phyloP scores from a whole-genome alignment of 2,113 vertebrate species.

The Hippocampus abdominalis region DNA sequence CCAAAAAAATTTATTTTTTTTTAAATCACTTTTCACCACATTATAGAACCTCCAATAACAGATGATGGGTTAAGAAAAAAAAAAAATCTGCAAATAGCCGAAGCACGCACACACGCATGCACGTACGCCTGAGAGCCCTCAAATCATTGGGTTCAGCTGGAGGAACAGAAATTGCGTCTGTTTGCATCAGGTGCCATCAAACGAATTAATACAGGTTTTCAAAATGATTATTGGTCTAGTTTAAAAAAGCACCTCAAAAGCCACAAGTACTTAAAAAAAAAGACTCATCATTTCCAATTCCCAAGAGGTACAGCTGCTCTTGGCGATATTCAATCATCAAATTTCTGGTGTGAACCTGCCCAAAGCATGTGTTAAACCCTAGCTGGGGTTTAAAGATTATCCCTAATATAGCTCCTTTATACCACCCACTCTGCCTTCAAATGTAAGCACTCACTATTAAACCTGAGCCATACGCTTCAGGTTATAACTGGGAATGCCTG shows the following conservation, averaged over 20 bases:
- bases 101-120: background rate
- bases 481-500: constrained; percentile 53
- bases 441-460: constrained; percentile 51
- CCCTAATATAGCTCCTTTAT: constrained; percentile 47
- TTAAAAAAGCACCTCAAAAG: background rate
- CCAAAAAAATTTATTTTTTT: too few species aligned
- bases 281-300: constrained; percentile 20
- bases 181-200: background rate
- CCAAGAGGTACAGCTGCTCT: constrained; percentile 16
- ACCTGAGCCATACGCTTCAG: constrained; percentile 44
- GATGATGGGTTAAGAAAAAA: too few species aligned
- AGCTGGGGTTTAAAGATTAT: constrained; percentile 25
- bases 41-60: too few species aligned
- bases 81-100: too few species aligned
- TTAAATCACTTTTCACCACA: too few species aligned
- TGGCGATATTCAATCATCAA: constrained; percentile 38
- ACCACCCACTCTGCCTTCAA: constrained; percentile 23
- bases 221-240: background rate
- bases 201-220: background rate
- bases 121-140: background rate
- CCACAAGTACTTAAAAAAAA: background rate
- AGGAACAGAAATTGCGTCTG: background rate
- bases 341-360: constrained; percentile 25
- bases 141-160: background rate
- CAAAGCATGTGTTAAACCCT: constrained; percentile 23